Evolutionary conservation across 2,888 invertebrate species (phyloP), one percentile per base, ranked within the genome.

Genomic region (Eueremaeus valkanovi): DNA sequence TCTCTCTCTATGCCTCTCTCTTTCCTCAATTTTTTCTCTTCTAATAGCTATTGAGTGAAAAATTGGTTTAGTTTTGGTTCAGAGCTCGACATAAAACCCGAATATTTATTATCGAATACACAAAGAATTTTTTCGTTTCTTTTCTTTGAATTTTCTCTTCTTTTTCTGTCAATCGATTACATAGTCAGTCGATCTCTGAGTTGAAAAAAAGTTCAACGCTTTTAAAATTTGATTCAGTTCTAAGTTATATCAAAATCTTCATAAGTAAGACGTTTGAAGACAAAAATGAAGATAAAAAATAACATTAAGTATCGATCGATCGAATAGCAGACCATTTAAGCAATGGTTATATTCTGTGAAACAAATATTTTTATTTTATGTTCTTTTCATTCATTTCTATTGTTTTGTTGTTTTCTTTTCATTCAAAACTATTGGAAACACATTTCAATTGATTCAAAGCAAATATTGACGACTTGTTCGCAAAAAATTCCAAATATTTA

Each of bases 61-160:
- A 68, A 68, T 68, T 68, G 68, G 42, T 68, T 68, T 68, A 68
- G 68, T 68, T 68, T 68, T 68, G 68, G 68, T 68, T 68, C 68
- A 68, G 42, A 68, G 24, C 36, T 68, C 42, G 42, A 27, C 68
- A 40, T 42, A 68, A 66, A 68, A 68, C 40, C 42, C 42, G 68
- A 42, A 68, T 68, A 68, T 68, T 68, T 68, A 68, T 68, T 40
- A 68, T 16, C 42, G 24, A 42, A 24, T 33, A 24, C 36, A 40
- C 33, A 68, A 11, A 36, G 42, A 68, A 68, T 33, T 63, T 63
- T 31, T 63, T n/a, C n/a, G n/a, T 31, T 33, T 63, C 29, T 63
- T n/a, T 33, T n/a, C 33, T 61, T 2, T 61, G 21, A 11, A 16
- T 13, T 55, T 55, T 21, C 27, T 55, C 8, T 61, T 27, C 24